Percentiles rank a stretch among this genome's conserved stretches.
phyloP scores from a whole-genome alignment of 1,140 invertebrate species.

The Chlorops oryzae region DNA sequence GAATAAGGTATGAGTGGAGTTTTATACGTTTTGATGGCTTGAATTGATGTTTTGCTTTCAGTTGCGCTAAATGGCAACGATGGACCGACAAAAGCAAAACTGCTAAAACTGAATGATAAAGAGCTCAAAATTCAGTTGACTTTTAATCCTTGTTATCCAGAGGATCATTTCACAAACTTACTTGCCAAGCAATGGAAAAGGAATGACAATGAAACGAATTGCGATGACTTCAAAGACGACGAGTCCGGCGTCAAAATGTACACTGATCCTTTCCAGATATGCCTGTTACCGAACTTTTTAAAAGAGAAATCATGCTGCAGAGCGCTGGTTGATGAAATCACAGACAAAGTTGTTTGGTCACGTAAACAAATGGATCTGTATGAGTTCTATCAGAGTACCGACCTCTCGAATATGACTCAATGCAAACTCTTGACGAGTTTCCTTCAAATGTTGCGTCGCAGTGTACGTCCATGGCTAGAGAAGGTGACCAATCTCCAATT shows the following conservation, averaged over 20 bases:
- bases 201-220: too few relatives aligned
- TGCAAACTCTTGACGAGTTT: slow-evolving; percentile 43
- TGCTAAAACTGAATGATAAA: too few relatives aligned
- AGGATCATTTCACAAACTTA: too few relatives aligned
- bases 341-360: slow-evolving; percentile 56
- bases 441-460: slow-evolving; percentile 33
- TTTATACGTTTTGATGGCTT: too few relatives aligned
- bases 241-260: slow-evolving; percentile 29
- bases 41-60: too few relatives aligned
- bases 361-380: slow-evolving; percentile 63
- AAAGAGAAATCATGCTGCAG: slow-evolving; percentile 13
- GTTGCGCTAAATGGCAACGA: too few relatives aligned
- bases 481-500: slow-evolving; percentile 56
- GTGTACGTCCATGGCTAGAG: slow-evolving; percentile 50
- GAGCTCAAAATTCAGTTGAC: too few relatives aligned
- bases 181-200: too few relatives aligned
- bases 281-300: slow-evolving; percentile 30
- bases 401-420: slow-evolving; percentile 53
- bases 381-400: slow-evolving; percentile 64
- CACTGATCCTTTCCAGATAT: slow-evolving; percentile 36
- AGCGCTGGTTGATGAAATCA: slow-evolving; percentile 34
- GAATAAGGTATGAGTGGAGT: too few relatives aligned
- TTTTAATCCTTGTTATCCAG: too few relatives aligned
- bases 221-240: slow-evolving; percentile 18
- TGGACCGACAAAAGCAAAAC: too few relatives aligned